Percentiles rank a stretch among this genome's conserved stretches.
Conservation (phyloP, 35 echinoderm and acorn worm species). For the Ophiothrix spiculata region DNA sequence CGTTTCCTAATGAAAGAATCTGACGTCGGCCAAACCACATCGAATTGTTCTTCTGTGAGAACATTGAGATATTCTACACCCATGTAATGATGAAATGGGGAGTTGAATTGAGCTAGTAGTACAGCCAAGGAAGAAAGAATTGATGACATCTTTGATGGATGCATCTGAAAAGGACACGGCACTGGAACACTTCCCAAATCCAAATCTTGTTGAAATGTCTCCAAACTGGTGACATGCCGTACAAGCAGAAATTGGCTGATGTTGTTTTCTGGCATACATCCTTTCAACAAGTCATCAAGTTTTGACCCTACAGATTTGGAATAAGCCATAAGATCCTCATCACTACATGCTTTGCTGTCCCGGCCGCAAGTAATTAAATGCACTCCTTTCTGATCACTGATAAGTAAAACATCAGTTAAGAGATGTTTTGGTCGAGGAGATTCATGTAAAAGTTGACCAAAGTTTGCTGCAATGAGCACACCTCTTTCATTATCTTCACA, state of each 20-base stretch:
- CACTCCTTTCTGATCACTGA: not conserved
- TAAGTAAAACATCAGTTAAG: not conserved
- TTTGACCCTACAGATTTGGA: not conserved
- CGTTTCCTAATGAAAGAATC: not conserved
- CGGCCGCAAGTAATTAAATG: not conserved
- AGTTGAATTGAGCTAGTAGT: not conserved
- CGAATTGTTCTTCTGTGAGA: not conserved
- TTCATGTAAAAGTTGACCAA: not conserved
- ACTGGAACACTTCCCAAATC: not conserved
- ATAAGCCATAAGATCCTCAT: not conserved
- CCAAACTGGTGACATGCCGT: not conserved
- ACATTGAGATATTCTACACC: not conserved
- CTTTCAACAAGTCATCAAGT: not conserved
- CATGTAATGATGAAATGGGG: not conserved
- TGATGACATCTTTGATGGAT: not conserved
- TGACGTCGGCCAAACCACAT: not conserved
- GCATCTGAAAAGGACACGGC: not conserved
- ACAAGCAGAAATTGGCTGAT: not conserved
- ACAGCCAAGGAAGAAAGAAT: not conserved
- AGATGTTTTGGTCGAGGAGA: not conserved
- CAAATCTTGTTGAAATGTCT: not conserved
- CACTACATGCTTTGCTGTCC: not conserved
- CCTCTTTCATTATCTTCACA: not conserved
- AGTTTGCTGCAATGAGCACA: not conserved
- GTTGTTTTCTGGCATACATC: not conserved